Evolutionary conservation across 2,797 vertebrate species (phyloP).

Genomic region (Liasis olivaceus): DNA sequence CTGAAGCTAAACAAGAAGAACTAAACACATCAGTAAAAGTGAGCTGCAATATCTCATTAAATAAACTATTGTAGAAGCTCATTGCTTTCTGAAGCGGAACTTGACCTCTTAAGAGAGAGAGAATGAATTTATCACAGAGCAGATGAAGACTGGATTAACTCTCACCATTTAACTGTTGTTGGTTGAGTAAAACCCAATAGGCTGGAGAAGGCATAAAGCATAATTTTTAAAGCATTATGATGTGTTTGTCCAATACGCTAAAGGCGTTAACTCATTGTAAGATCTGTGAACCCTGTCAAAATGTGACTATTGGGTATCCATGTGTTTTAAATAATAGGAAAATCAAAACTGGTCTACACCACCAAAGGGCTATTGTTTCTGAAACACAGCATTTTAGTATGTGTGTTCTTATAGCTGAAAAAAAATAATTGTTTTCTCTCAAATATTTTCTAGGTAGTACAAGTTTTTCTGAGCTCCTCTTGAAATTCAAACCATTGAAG

Average conservation of each 20-base stretch:
- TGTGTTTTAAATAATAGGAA: neutral
- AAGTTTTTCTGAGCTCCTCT: constrained; percentile 85
- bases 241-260: neutral
- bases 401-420: rapidly evolving
- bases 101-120: neutral
- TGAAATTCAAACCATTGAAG: constrained; percentile 82
- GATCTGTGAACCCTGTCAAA: neutral
- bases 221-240: neutral
- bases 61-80: neutral
- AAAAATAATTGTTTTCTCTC: rapidly evolving
- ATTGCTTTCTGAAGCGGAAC: neutral
- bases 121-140: neutral
- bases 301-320: rapidly evolving
- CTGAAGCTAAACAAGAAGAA: neutral
- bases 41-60: neutral
- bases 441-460: constrained; percentile 77
- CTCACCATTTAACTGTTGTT: neutral
- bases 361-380: neutral
- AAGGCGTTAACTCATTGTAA: neutral
- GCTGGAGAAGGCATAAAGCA: neutral
- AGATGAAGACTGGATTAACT: neutral
- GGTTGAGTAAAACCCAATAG: neutral
- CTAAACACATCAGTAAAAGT: neutral
- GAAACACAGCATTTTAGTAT: rapidly evolving
- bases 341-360: rapidly evolving